These are phyloP conservation scores for Dolomedes plantarius DNA, from an alignment of 2,888 invertebrate genomes.

Conservation along the genomic window DNA sequence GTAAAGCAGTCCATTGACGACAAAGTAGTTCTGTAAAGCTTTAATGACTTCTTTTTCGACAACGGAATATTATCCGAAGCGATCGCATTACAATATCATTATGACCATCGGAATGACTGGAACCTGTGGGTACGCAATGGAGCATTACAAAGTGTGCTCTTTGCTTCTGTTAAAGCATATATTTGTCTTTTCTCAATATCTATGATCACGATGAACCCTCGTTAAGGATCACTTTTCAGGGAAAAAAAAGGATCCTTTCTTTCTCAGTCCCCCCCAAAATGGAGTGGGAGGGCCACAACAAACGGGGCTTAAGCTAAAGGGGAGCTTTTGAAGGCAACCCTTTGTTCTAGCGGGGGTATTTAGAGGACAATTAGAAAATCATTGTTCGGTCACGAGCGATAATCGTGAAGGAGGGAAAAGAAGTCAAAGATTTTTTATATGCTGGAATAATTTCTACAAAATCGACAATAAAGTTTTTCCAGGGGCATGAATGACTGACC, in stretches of 20 bases:
- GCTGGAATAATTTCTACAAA: background rate
- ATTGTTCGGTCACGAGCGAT: slow-evolving; percentile 53
- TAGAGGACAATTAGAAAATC: slow-evolving; percentile 47
- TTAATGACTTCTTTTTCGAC: background rate
- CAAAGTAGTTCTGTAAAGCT: background rate
- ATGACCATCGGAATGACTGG: background rate
- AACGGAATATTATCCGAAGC: background rate
- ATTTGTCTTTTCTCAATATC: background rate
- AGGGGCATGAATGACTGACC: slow-evolving; percentile 9
- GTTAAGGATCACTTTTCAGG: background rate
- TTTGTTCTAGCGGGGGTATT: slow-evolving; percentile 48
- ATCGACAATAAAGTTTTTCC: background rate
- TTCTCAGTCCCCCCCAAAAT: background rate
- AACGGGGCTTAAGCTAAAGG: background rate
- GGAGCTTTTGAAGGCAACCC: slow-evolving; percentile 46
- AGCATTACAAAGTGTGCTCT: background rate
- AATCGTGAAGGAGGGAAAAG: slow-evolving; percentile 40
- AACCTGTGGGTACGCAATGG: background rate
- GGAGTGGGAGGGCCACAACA: background rate
- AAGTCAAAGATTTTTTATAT: background rate
- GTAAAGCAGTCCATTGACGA: background rate
- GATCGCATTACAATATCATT: background rate
- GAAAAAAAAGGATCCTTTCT: background rate
- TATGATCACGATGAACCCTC: background rate
- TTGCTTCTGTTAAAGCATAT: background rate